A percentile compares a stretch with the other conserved stretches of the same genome.
phyloP scores from a whole-genome alignment of 1,140 invertebrate genomes.

The Achatina immaculata region DNA sequence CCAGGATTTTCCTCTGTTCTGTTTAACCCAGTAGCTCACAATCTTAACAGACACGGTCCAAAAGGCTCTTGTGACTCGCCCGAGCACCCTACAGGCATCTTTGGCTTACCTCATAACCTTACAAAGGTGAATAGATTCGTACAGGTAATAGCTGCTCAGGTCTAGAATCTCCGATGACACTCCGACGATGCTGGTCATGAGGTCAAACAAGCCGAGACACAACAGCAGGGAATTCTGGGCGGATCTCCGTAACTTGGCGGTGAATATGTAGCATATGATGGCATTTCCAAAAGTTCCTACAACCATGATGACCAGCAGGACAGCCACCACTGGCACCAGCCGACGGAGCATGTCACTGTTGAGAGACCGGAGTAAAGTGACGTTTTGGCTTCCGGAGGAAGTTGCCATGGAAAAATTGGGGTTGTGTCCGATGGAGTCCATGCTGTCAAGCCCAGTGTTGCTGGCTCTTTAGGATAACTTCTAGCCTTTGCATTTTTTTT shows the following conservation, averaged over 20 bases:
- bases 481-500: too few species aligned
- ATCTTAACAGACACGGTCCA: too few species aligned
- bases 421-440: too few species aligned
- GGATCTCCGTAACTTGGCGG: slow-evolving; percentile 21
- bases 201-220: slow-evolving; percentile 45
- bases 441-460: too few species aligned
- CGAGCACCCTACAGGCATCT: too few species aligned
- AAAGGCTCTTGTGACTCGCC: too few species aligned
- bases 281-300: slow-evolving; percentile 48
- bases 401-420: not conserved
- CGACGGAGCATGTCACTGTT: slow-evolving; percentile 20
- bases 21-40: too few species aligned
- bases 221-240: slow-evolving; percentile 46
- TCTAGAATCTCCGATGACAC: slow-evolving; percentile 47
- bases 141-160: slow-evolving; percentile 33
- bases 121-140: not conserved
- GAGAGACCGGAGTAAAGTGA: not conserved
- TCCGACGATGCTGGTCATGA: slow-evolving; percentile 42
- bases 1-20: too few species aligned
- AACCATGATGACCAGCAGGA: slow-evolving; percentile 41
- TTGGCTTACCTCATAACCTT: slow-evolving; percentile 18
- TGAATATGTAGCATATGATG: slow-evolving; percentile 47
- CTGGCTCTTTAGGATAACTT: too few species aligned
- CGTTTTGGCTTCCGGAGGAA: not conserved
- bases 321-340: slow-evolving; percentile 30